phyloP scores from a whole-genome alignment of 2,797 vertebrate genomes.

The Cuculus canorus region DNA sequence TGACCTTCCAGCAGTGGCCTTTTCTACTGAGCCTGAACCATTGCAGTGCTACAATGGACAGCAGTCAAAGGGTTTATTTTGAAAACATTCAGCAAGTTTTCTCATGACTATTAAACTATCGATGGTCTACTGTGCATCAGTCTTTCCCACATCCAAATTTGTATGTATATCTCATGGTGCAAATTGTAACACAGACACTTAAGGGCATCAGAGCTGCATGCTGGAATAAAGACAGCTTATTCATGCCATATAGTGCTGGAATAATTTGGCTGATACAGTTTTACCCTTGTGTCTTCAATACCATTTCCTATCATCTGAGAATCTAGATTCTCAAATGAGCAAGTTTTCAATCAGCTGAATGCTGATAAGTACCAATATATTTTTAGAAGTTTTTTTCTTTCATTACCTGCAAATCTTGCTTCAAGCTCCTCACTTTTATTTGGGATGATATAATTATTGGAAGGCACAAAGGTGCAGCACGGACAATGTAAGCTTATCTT shows the following conservation, averaged over 20 bases:
- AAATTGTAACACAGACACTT: not conserved
- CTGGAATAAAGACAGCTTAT: not conserved
- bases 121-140: not conserved
- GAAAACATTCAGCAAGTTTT: not conserved
- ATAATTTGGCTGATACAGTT: not conserved
- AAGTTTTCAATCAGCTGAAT: not conserved
- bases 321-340: not conserved
- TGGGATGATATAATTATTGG: constrained; percentile 97
- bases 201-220: not conserved
- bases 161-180: not conserved
- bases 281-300: not conserved
- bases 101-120: not conserved
- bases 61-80: not conserved
- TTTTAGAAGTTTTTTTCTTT: not conserved
- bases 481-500: constrained; percentile 98
- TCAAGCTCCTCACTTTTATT: constrained; percentile 98
- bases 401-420: constrained; percentile 93
- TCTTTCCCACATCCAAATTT: not conserved
- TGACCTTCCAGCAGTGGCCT: not conserved
- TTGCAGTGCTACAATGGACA: not conserved
- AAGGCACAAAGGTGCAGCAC: constrained; percentile 94
- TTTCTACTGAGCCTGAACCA: not conserved
- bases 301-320: not conserved
- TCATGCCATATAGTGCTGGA: not conserved
- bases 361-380: not conserved